phyloP scores from a whole-genome alignment of 2,113 vertebrate species.

The Phaethon lepturus region DNA sequence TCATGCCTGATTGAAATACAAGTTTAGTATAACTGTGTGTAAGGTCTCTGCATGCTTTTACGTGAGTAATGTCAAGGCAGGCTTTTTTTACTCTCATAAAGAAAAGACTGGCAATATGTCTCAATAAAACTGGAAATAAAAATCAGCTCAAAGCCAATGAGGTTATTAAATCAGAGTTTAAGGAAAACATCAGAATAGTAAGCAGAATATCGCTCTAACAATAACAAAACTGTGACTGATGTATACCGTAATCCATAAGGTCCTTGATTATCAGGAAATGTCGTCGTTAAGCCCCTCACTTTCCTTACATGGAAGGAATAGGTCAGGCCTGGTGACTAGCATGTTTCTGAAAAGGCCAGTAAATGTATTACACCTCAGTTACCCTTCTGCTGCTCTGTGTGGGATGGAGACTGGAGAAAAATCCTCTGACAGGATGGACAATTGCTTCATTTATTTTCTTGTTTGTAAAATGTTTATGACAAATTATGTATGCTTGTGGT shows the following conservation, averaged over 20 bases:
- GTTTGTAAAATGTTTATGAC: neutral
- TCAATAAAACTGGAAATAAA: slow-evolving; percentile 5
- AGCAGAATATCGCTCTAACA: neutral
- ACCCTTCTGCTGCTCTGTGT: neutral
- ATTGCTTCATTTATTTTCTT: neutral
- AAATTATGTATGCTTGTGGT: neutral
- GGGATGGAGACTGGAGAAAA: neutral
- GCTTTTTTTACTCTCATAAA: neutral
- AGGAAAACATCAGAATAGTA: neutral
- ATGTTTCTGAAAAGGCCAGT: neutral
- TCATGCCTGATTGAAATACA: neutral
- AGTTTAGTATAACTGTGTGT: neutral
- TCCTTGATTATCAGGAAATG: neutral
- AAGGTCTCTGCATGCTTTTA: neutral
- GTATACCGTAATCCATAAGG: neutral
- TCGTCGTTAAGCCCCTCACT: neutral
- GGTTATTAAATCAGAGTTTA: slow-evolving; percentile 5
- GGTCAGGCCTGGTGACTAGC: neutral
- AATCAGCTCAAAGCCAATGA: slow-evolving; percentile 5
- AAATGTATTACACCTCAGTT: neutral
- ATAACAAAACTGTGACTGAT: neutral
- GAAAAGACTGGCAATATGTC: neutral
- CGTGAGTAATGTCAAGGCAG: slow-evolving; percentile 7
- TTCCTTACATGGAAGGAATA: neutral
- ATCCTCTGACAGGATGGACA: neutral